A percentile compares a stretch with the other conserved stretches of the same genome.
These are phyloP conservation scores for Enteromius radiatus DNA, from an alignment of 2,797 vertebrate species.

Conservation along the genomic window DNA sequence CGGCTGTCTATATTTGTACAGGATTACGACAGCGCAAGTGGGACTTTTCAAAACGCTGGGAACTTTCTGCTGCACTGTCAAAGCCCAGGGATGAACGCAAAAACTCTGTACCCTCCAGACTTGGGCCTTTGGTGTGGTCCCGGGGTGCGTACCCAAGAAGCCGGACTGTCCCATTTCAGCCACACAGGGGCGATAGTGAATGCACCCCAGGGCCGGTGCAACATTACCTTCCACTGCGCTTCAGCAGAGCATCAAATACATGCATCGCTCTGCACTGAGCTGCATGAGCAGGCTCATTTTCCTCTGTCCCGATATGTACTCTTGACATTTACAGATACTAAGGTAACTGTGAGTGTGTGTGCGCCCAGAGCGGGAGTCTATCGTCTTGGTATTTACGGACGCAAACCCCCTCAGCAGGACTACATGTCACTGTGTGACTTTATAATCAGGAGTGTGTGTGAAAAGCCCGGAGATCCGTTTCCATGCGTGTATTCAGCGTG, in stretches of 20 bases:
- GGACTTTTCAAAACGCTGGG: slow-evolving; percentile 74
- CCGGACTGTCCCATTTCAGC: slow-evolving; percentile 77
- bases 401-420: slow-evolving; percentile 63
- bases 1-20: slow-evolving; percentile 80
- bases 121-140: slow-evolving; percentile 77
- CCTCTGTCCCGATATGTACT: slow-evolving; percentile 77
- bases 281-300: slow-evolving; percentile 4
- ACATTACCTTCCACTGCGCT: slow-evolving; percentile 80
- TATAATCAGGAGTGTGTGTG: slow-evolving; percentile 72
- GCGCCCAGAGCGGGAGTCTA: slow-evolving; percentile 73
- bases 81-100: slow-evolving; percentile 63
- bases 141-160: slow-evolving; percentile 73
- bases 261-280: slow-evolving; percentile 66
- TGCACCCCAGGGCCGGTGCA: slow-evolving; percentile 80
- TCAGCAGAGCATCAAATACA: slow-evolving; percentile 65
- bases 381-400: slow-evolving; percentile 78
- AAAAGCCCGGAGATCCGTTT: slow-evolving; percentile 73
- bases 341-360: slow-evolving; percentile 78
- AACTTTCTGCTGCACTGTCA: slow-evolving; percentile 80
- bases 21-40: slow-evolving; percentile 70
- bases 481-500: slow-evolving; percentile 76
- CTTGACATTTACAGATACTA: slow-evolving; percentile 78
- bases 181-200: slow-evolving; percentile 74
- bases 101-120: slow-evolving; percentile 76
- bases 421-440: slow-evolving; percentile 81